Base-by-base conservation (phyloP, 2,797 vertebrate species). In the Peromyscus aztecus region DNA sequence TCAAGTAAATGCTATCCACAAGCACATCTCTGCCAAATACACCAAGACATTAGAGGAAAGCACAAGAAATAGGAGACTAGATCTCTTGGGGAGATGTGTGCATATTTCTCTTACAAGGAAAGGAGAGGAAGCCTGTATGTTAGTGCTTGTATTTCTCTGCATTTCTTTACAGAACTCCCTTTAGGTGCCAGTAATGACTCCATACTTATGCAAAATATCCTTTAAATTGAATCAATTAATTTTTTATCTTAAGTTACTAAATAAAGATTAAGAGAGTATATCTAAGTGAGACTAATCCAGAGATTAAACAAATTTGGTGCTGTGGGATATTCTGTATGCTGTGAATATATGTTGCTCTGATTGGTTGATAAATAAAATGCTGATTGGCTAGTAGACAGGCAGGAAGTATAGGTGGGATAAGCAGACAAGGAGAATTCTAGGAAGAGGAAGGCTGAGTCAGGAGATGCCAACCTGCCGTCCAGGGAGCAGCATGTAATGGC, bases 151-250 rank as follows among this genome's bases (percentile, higher is more conserved):
- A 23, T 80, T 92, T 89, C 82, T n/a, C 77, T 63, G 37, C 4
- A 46, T 84, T 93, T 21, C 61, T 75, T 85, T 88, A 34, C 8
- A 65, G 31, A 76, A 63, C 24, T 90, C 43, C n/a, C 71, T 69
- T 89, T 92, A 75, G 40, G 40, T 21, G 19, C 71, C 65, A 90
- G 63, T 78, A 88, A 96, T 65, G 61, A 77, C 21, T 71, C 16
- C 11, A 78, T 80, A 91, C 85, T 94, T 93, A 92, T 87, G 88
- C 55, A 93, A 97, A 95, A n/a, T 75, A 37, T 23, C 3, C 31
- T 90, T 89, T 84, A 96, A 96, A 95, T 91, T 29, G n/a, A 97
- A 95, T 92, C 92, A 88, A 91, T 94, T 95, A 69, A n/a, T 96
- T 97, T 57, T 55, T 89, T 92, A 52, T 85, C 63, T 87, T 94